Conservation (phyloP, 2,797 vertebrate genomes). For the Gallinago nigripennis region DNA sequence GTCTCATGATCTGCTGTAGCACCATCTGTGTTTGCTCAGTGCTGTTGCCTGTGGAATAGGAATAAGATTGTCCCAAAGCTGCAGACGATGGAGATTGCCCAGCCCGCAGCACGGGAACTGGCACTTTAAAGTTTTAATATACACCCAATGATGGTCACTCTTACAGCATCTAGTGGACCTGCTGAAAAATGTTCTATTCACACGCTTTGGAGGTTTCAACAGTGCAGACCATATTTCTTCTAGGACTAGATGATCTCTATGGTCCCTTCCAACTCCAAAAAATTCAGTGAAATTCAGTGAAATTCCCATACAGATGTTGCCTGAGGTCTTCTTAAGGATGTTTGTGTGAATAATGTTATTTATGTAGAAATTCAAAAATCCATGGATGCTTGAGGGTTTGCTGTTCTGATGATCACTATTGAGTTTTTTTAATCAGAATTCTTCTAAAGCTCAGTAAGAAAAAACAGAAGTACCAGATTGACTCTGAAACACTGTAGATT, state of each 20-base stretch:
- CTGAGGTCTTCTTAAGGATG: background rate
- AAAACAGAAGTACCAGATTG: background rate
- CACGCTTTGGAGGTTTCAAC: accelerated
- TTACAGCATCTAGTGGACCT: accelerated
- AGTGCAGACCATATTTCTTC: accelerated
- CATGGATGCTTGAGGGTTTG: background rate
- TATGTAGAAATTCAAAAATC: background rate
- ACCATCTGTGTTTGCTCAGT: background rate
- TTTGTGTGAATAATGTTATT: background rate
- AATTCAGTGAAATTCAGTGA: no score
- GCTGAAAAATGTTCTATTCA: background rate
- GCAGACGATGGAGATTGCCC: background rate
- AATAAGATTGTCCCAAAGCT: background rate
- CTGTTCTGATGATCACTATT: accelerated
- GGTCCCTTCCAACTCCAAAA: no score
- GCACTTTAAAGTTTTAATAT: accelerated
- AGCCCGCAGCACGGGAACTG: accelerated
- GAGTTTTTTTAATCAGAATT: background rate
- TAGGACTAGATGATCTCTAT: no score
- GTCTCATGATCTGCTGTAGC: background rate
- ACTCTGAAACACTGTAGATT: accelerated
- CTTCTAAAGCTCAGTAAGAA: background rate
- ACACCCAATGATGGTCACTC: accelerated
- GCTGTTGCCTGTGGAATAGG: background rate
- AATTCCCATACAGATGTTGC: background rate